Conservation (phyloP, 2,888 invertebrate species). For the Phyto melanocephala region DNA sequence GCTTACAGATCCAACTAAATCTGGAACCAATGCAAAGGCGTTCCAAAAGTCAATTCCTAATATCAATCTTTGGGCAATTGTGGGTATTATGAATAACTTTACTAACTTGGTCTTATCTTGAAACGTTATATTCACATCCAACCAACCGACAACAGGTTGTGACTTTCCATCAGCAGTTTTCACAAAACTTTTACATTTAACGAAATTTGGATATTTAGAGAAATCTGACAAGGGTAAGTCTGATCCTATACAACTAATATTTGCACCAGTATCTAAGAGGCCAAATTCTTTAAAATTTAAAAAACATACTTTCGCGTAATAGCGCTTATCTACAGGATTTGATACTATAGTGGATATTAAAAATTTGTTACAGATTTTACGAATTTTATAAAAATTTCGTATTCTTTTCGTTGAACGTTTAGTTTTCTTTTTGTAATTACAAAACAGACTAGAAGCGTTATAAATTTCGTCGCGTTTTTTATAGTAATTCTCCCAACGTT, state of each 20-base stretch:
- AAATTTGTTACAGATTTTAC: not conserved
- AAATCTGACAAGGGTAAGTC: not conserved
- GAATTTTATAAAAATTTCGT: not conserved
- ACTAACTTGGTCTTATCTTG: not conserved
- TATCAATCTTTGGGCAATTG: not conserved
- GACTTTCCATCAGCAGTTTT: not conserved
- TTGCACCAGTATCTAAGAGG: not conserved
- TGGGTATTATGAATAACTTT: not conserved
- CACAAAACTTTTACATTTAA: not conserved
- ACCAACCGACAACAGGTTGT: not conserved
- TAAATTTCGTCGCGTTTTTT: not conserved
- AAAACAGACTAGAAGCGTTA: not conserved
- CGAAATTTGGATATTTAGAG: not conserved
- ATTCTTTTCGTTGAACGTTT: not conserved
- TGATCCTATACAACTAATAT: not conserved
- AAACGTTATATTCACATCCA: not conserved
- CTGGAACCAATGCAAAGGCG: constrained; percentile 14
- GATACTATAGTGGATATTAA: not conserved
- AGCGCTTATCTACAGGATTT: not conserved
- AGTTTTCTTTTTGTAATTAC: not conserved
- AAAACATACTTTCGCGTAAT: not conserved
- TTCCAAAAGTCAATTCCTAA: constrained; percentile 16
- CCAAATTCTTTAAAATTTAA: not conserved
- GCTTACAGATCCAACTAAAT: constrained; percentile 41
- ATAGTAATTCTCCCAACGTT: not conserved